Conservation (phyloP, 2,888 invertebrate genomes). For the Mamestra brassicae region DNA sequence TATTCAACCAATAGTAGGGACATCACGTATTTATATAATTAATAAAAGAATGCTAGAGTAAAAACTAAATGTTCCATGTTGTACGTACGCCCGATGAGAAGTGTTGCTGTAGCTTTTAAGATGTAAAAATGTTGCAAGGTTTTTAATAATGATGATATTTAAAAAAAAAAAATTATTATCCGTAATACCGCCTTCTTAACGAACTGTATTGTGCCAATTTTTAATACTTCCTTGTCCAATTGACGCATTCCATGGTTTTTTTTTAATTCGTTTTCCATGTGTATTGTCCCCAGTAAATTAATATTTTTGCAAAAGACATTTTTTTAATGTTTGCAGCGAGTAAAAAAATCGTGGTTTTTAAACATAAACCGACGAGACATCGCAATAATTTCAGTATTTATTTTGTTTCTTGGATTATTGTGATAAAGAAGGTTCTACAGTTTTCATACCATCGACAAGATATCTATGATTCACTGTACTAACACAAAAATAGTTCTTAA, state of each 20-base stretch:
- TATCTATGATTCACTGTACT: conserved; percentile 43
- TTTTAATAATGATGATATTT: conserved; percentile 70
- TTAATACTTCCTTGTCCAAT: conserved; percentile 72
- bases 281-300: conserved; percentile 49
- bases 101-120: conserved; percentile 78
- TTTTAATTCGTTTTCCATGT: conserved; percentile 53
- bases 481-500: conserved; percentile 60
- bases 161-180: conserved; percentile 63
- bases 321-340: conserved; percentile 34
- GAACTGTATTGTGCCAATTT: conserved; percentile 83
- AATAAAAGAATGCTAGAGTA: conserved; percentile 63
- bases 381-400: conserved; percentile 11
- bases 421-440: conserved; percentile 26
- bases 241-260: conserved; percentile 75
- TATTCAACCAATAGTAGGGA: conserved; percentile 37
- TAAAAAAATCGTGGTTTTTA: neutral
- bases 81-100: conserved; percentile 74
- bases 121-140: conserved; percentile 80
- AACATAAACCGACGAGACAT: conserved; percentile 26
- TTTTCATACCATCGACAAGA: conserved; percentile 46
- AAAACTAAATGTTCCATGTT: conserved; percentile 78
- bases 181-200: conserved; percentile 76
- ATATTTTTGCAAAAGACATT: conserved; percentile 9
- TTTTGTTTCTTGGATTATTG: conserved; percentile 20
- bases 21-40: conserved; percentile 53